Base-by-base conservation (phyloP, 2,888 invertebrate species). In the Hirtodrosophila duncani region DNA sequence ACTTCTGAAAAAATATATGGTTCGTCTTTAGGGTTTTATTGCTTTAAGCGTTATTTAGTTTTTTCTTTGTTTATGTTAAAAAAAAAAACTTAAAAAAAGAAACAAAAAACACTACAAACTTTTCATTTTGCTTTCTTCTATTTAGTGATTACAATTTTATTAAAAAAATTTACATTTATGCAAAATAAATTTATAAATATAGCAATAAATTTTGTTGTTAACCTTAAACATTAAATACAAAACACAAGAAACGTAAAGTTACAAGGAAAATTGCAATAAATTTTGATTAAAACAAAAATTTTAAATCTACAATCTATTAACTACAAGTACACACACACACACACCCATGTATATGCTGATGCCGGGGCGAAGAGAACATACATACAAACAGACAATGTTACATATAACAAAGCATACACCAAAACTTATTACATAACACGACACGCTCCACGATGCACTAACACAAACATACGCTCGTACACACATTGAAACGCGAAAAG, bases 21-120 rank as follows among this genome's bases (percentile, higher is more conserved):
- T 64, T 77, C 41, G 50, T 58, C 69, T 65, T 37, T 66, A 74
- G 71, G 62, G 55, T 79, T 61, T 77, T 80, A 75, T 80, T 81
- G 77, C 79, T 70, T 81, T 77, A 77, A 77, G 81, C 77, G 81
- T 77, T 77, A 77, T 81, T 77, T 81, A 81, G 81, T 77, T 79
- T 75, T 63, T 80, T 75, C 62, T 65, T 75, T 75, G 71, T 67
- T 72, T 79, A 70, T 71, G 58, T 64, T 53, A 64, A 57, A 71
- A 63, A 51, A 53, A 53, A 34, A 31, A n/a, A n/a, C n/a, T n/a
- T n/a, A n/a, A n/a, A 24, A 23, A 27, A 34, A 10, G 26, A 9
- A 17, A 29, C 21, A 37, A 34, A 42, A 61, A 52, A 61, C 56
- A 52, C 41, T 52, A 45, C 62, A 48, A 33, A 17, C 48, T 38